These are phyloP conservation scores for Meandrina meandrites DNA, from an alignment of 92 coral and sea anemone species.

Conservation along the genomic window DNA sequence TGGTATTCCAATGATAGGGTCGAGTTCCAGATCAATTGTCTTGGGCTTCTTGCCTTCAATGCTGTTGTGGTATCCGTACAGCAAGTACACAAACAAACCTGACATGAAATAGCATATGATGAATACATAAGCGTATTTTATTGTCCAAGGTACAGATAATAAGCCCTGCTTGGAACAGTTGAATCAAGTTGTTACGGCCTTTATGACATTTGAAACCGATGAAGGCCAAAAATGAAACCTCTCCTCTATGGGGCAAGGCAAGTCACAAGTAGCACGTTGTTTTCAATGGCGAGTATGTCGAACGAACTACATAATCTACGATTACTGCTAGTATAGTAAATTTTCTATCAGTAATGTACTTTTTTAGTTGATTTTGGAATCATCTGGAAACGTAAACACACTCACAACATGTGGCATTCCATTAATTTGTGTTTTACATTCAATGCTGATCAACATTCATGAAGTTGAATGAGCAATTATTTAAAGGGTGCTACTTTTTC, in stretches of 20 bases:
- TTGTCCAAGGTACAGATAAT: not conserved
- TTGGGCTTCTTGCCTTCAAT: conserved; percentile 61
- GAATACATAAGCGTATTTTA: not conserved
- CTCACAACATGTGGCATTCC: not conserved
- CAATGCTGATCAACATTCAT: not conserved
- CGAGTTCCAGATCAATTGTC: conserved; percentile 10
- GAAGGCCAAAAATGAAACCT: too few relatives aligned
- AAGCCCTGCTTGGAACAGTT: not conserved
- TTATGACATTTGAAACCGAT: too few relatives aligned
- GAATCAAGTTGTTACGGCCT: not conserved
- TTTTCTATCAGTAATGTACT: not conserved
- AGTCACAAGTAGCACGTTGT: too few relatives aligned
- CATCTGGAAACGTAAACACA: not conserved
- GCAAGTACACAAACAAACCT: conserved; percentile 68
- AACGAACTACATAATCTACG: too few relatives aligned
- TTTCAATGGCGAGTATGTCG: too few relatives aligned
- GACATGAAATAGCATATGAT: conserved; percentile 9
- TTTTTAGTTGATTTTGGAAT: not conserved
- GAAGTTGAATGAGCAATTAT: not conserved
- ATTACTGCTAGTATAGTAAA: too few relatives aligned
- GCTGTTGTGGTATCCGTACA: conserved; percentile 65
- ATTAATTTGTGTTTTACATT: not conserved
- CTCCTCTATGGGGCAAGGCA: too few relatives aligned
- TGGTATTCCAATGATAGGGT: conserved; percentile 35
- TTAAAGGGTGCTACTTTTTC: not conserved